A percentile compares a stretch with the other conserved stretches of the same genome.
phyloP scores from a whole-genome alignment of 2,113 vertebrate genomes.

The Willisornis vidua region DNA sequence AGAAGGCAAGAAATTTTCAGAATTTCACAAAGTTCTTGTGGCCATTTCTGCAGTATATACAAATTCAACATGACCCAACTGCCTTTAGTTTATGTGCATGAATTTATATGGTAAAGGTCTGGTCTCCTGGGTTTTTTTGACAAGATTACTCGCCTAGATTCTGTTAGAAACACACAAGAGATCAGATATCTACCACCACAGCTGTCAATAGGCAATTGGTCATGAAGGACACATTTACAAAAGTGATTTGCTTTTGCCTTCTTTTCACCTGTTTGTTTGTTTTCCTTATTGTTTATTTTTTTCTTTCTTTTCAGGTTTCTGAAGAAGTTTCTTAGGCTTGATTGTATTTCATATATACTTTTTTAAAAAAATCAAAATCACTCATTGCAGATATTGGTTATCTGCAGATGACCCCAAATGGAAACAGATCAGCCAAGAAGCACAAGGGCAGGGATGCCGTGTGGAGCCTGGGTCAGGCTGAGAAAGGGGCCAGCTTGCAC shows the following conservation, averaged over 20 bases:
- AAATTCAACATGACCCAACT: background rate
- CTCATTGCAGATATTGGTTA: background rate
- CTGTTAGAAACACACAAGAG: background rate
- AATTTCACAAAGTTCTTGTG: background rate
- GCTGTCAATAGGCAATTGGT: background rate
- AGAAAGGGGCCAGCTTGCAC: background rate
- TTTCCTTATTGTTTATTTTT: background rate
- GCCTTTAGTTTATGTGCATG: background rate
- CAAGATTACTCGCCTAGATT: background rate
- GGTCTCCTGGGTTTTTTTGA: background rate
- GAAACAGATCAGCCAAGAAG: background rate
- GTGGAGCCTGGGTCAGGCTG: background rate
- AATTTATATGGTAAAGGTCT: background rate
- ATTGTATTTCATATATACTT: background rate
- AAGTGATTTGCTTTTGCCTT: background rate
- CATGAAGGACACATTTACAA: background rate
- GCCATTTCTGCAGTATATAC: background rate
- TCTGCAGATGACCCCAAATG: background rate
- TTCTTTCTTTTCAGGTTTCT: background rate
- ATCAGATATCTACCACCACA: background rate
- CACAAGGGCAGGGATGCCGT: background rate
- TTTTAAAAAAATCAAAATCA: accelerated
- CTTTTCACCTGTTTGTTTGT: too few species aligned
- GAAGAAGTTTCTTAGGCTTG: background rate
- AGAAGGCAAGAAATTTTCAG: background rate